Percentiles rank a stretch among this genome's conserved stretches.
Evolutionary conservation across 2,113 vertebrate genomes (phyloP).

Genomic region (Chinchilla lanigera): DNA sequence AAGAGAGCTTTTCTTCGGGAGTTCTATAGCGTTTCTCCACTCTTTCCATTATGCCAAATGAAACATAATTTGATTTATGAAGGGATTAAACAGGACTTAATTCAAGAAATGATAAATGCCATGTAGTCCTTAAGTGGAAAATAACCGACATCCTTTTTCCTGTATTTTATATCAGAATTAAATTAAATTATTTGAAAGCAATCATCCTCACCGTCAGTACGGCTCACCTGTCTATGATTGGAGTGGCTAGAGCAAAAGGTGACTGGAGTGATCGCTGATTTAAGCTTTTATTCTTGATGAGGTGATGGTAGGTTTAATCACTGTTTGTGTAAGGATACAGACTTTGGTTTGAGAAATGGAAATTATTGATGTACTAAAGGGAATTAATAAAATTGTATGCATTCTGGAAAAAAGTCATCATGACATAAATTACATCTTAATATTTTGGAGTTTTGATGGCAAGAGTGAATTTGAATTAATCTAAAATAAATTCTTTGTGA

Average conservation of each 20-base stretch:
- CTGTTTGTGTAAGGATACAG: not conserved
- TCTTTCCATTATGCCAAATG: not conserved
- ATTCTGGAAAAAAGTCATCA: not conserved
- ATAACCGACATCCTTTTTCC: not conserved
- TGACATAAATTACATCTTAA: not conserved
- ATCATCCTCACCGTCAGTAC: not conserved
- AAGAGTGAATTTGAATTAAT: constrained; percentile 40
- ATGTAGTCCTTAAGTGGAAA: not conserved
- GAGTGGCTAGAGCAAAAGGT: not conserved
- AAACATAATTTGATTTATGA: not conserved
- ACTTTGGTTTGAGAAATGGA: not conserved
- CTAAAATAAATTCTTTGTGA: not conserved
- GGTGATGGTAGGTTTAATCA: not conserved
- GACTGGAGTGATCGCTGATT: not conserved
- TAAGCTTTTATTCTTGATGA: not conserved
- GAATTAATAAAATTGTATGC: constrained; percentile 28
- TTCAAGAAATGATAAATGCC: not conserved
- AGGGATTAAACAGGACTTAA: constrained; percentile 33
- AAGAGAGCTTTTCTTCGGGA: not conserved
- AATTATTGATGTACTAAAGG: constrained; percentile 1
- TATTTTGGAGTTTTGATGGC: not conserved
- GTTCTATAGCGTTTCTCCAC: not conserved
- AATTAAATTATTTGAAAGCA: constrained; percentile 8
- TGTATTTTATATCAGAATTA: constrained; percentile 23
- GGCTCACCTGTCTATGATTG: not conserved